These are phyloP conservation scores for Cnemophilus loriae DNA, from an alignment of 2,113 vertebrate species.

Conservation along the genomic window DNA sequence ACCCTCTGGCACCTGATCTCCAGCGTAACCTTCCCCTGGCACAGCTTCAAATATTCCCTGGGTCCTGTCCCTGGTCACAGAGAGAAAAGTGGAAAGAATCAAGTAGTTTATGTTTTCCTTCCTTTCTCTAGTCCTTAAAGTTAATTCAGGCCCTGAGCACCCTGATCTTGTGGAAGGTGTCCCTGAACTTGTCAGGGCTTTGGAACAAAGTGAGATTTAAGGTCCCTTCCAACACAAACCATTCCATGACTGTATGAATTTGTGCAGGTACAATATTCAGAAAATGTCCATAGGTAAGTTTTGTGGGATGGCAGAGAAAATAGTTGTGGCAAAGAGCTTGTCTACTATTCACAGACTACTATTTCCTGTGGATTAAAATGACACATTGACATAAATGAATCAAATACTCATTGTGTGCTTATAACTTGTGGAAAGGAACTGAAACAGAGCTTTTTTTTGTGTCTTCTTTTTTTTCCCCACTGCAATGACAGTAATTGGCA, in stretches of 20 bases:
- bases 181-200: too few relatives aligned
- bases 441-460: neutral
- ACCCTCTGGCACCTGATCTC: neutral
- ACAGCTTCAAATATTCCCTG: accelerated
- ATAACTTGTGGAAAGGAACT: neutral
- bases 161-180: neutral
- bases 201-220: neutral
- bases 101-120: neutral
- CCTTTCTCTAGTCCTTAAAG: neutral
- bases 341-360: neutral
- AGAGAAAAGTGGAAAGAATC: neutral
- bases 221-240: neutral
- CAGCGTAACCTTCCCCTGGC: accelerated
- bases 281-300: neutral
- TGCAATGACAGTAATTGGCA: neutral
- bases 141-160: neutral
- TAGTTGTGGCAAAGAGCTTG: neutral
- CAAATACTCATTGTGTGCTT: neutral
- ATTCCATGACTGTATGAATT: neutral
- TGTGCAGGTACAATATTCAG: neutral
- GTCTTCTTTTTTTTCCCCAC: neutral
- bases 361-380: neutral
- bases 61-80: neutral
- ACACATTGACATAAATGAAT: neutral
- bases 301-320: neutral